Evolutionary conservation across 2,113 vertebrate genomes (phyloP).

Genomic region (Platysteira castanea): DNA sequence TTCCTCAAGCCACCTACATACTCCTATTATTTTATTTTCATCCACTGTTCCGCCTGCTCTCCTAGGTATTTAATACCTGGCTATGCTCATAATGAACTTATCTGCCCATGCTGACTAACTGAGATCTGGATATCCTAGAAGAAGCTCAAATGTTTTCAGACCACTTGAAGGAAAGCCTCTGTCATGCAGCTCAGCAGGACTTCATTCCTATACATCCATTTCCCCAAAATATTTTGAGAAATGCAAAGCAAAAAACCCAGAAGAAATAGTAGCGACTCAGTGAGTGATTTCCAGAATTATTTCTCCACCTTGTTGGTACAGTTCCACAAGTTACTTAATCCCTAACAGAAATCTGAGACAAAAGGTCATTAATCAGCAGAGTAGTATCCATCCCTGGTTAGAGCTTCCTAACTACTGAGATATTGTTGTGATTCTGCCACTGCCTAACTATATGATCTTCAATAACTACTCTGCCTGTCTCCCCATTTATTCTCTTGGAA

Average conservation of each 20-base stretch:
- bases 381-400: not conserved
- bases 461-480: not conserved
- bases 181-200: not conserved
- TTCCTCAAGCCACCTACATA: not conserved
- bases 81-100: not conserved
- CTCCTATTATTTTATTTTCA: not conserved
- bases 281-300: not conserved
- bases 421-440: not conserved
- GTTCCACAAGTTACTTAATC: not conserved
- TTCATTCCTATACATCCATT: not conserved
- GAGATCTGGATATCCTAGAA: not conserved
- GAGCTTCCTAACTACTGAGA: not conserved
- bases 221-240: not conserved
- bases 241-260: not conserved
- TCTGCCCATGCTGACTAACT: not conserved
- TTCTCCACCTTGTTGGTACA: not conserved
- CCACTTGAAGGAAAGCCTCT: not conserved
- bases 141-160: not conserved
- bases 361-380: not conserved
- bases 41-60: not conserved
- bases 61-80: not conserved
- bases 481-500: not conserved
- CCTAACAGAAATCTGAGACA: not conserved
- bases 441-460: not conserved
- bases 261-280: not conserved